Conservation (phyloP, 2,888 invertebrate genomes). For the Tenthredo notha region DNA sequence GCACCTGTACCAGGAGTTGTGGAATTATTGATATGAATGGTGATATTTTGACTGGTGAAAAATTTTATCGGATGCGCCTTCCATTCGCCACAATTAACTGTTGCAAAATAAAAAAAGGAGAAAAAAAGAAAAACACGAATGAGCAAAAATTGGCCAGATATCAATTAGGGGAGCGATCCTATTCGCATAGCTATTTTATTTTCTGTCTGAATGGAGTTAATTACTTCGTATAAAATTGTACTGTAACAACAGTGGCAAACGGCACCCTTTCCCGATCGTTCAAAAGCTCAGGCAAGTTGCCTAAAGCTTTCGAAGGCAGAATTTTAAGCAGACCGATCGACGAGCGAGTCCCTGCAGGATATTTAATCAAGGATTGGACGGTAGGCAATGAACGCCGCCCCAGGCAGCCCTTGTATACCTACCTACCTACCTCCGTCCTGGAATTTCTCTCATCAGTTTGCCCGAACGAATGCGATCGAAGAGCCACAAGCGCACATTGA, state of each 20-base stretch:
- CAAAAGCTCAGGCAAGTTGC: conserved; percentile 7
- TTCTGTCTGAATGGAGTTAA: conserved; percentile 24
- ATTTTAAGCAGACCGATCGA: conserved; percentile 51
- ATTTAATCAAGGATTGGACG: conserved; percentile 54
- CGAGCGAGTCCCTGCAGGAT: conserved; percentile 36
- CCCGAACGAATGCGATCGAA: not conserved
- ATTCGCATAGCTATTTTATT: conserved; percentile 9
- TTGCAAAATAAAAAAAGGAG: not conserved
- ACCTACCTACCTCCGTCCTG: conserved; percentile 11
- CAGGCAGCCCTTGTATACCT: conserved; percentile 23
- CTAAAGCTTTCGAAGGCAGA: conserved; percentile 34
- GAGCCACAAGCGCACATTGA: conserved; percentile 12
- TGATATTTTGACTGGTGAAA: not conserved
- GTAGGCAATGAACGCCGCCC: conserved; percentile 49
- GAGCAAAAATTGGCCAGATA: not conserved
- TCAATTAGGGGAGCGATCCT: not conserved
- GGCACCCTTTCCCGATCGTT: conserved; percentile 28
- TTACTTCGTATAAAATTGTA: conserved; percentile 24
- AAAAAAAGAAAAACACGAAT: not conserved
- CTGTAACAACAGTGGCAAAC: conserved; percentile 27
- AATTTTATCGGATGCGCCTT: not conserved
- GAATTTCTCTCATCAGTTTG: conserved; percentile 25
- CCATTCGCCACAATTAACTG: not conserved
- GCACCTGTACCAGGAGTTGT: not conserved
- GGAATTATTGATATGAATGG: conserved; percentile 7